These are phyloP conservation scores for Chiloscyllium plagiosum DNA, from an alignment of 2,113 vertebrate species.

Conservation along the genomic window DNA sequence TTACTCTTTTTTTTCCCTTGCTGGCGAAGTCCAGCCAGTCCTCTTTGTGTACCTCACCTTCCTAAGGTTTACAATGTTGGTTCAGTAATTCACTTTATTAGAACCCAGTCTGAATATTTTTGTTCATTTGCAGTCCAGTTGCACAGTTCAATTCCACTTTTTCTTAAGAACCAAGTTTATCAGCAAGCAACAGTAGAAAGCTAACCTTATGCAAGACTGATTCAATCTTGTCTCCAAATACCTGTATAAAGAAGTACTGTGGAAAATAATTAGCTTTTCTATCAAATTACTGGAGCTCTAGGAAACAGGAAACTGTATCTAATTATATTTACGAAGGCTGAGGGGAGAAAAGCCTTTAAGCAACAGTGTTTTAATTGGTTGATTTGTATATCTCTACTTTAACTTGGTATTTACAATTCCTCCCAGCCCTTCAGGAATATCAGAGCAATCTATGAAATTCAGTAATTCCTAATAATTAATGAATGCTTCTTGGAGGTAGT, in stretches of 20 bases:
- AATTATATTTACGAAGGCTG: background rate
- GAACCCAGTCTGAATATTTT: background rate
- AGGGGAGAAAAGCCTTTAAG: background rate
- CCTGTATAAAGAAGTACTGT: background rate
- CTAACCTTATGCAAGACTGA: background rate
- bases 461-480: background rate
- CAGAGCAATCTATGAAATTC: slow-evolving; percentile 22
- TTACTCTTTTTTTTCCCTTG: background rate
- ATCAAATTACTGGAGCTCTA: background rate
- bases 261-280: background rate
- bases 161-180: background rate
- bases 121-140: background rate
- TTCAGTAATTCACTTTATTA: background rate
- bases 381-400: background rate
- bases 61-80: background rate
- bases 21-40: background rate
- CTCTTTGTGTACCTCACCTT: background rate
- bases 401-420: background rate
- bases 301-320: background rate
- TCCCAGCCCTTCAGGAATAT: background rate
- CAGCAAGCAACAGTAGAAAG: background rate
- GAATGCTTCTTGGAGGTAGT: background rate
- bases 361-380: background rate
- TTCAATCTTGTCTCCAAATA: background rate
- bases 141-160: background rate